These are phyloP conservation scores for Salpingus planirostris DNA, from an alignment of 2,888 invertebrate species.

Conservation along the genomic window DNA sequence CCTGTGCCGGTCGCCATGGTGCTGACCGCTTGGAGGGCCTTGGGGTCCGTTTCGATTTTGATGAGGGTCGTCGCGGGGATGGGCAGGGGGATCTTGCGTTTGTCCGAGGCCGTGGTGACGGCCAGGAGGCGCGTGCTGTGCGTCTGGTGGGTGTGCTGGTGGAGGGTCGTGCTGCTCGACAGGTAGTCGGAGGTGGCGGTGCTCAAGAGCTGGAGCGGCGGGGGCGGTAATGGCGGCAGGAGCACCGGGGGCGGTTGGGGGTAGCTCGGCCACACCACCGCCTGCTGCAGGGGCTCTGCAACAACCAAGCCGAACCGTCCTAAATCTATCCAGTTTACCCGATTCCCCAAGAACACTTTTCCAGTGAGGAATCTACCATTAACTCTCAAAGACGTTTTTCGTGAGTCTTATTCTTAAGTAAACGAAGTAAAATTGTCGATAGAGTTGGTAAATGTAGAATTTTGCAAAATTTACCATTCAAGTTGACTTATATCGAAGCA, in stretches of 20 bases:
- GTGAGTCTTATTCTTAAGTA: no score
- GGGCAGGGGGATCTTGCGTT: slow-evolving; percentile 43
- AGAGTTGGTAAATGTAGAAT: no score
- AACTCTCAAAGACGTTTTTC: no score
- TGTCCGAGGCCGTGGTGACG: slow-evolving; percentile 49
- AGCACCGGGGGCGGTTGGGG: slow-evolving; percentile 44
- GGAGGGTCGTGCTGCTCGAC: slow-evolving; percentile 54
- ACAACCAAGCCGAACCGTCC: no score
- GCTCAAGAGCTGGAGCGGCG: slow-evolving; percentile 57
- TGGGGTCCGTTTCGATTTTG: slow-evolving; percentile 62
- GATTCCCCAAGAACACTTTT: no score
- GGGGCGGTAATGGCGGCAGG: slow-evolving; percentile 50
- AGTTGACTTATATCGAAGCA: no score
- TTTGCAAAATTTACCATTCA: no score
- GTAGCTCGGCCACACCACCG: slow-evolving; percentile 68
- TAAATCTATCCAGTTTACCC: no score
- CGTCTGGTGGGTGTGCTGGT: slow-evolving; percentile 54
- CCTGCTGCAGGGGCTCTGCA: slow-evolving; percentile 58
- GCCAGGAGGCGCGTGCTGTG: slow-evolving; percentile 60
- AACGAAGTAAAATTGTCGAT: no score
- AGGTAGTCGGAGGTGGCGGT: slow-evolving; percentile 47
- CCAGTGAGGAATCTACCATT: no score
- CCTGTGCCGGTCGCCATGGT: slow-evolving; percentile 35
- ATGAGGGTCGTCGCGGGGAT: slow-evolving; percentile 48
- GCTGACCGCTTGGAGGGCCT: slow-evolving; percentile 38